Evolutionary conservation across 2,888 invertebrate species (phyloP), one percentile per base, ranked within the genome.

Genomic region (Opisthograptis luteolata): DNA sequence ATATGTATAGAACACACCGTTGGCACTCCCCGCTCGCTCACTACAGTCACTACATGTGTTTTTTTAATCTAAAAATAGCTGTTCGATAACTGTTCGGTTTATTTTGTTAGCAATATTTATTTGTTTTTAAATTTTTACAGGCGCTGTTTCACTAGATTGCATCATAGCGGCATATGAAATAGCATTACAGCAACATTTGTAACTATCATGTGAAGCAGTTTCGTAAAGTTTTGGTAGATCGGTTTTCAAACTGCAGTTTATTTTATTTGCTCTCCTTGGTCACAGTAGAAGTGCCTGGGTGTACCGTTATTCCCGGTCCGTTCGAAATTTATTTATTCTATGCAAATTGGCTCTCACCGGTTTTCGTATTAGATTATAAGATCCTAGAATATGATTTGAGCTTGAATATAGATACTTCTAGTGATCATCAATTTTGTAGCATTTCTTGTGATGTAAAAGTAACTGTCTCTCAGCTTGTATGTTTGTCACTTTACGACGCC

Each of bases 11-110:
- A 34, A 13, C 36, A 30, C 30, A 19, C 30, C 36, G 43, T 36
- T 40, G 45, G 12, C 55, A 48, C 52, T 56, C 51, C 56, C 44
- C 50, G 36, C 35, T 31, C 28, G 32, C 22, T 45, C 41, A 40
- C 45, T 48, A 36, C n/a, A n/a, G 9, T 1, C 25, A 1, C 32
- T 55, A 58, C 69, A 61, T 66, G 56, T 66, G 67, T 56, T 31
- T 55, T 45, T 48, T n/a, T n/a, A n/a, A 55, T 61, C 64, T 68
- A 66, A 64, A 72, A 67, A 72, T 68, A 68, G 39, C 31, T 35
- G 35, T 30, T 42, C 59, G 63, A 63, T 65, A 67, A 59, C 55
- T 28, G 39, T 30, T 55, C 28, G 14, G 57, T 52, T 61, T 63
- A 60, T 65, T 69, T 65, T 60, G 52, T 32, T 60, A 48, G 48